Conservation (phyloP, 2,888 invertebrate genomes). For the Sericinus montela region DNA sequence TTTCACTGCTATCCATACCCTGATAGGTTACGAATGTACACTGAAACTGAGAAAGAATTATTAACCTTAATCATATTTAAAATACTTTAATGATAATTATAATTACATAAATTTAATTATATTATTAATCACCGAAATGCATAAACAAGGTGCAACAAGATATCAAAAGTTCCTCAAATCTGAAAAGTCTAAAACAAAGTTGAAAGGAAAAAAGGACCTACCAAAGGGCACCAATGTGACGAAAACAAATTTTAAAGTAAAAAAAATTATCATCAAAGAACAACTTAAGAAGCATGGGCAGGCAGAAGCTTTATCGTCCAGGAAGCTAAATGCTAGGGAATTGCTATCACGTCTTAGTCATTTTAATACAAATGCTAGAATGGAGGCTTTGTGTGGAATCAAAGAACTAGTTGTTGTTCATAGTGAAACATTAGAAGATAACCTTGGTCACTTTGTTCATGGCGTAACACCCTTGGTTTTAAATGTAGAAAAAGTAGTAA, state of each 20-base stretch:
- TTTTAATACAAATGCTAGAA: constrained; percentile 84
- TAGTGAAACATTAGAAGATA: constrained; percentile 63
- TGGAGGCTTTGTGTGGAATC: constrained; percentile 81
- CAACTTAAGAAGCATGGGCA: constrained; percentile 81
- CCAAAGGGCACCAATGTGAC: constrained; percentile 95
- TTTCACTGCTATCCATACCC: too few species aligned
- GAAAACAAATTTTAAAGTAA: constrained; percentile 92
- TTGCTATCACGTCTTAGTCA: constrained; percentile 85
- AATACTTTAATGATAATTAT: too few species aligned
- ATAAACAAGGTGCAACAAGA: constrained; percentile 70
- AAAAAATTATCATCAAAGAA: constrained; percentile 90
- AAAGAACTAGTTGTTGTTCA: constrained; percentile 69
- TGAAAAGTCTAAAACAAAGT: constrained; percentile 93
- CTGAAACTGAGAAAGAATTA: too few species aligned
- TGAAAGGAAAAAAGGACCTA: constrained; percentile 90
- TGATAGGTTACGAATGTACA: too few species aligned
- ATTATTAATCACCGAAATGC: too few species aligned
- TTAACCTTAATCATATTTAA: too few species aligned
- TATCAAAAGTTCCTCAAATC: constrained; percentile 88
- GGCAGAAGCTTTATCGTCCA: constrained; percentile 80
- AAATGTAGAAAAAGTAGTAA: constrained; percentile 83
- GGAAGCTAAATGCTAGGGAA: constrained; percentile 86
- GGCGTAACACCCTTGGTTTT: constrained; percentile 83
- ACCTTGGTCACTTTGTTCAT: constrained; percentile 84
- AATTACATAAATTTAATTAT: too few species aligned